These are phyloP conservation scores for Oplegnathus fasciatus DNA, from an alignment of 2,113 vertebrate genomes.

Conservation along the genomic window DNA sequence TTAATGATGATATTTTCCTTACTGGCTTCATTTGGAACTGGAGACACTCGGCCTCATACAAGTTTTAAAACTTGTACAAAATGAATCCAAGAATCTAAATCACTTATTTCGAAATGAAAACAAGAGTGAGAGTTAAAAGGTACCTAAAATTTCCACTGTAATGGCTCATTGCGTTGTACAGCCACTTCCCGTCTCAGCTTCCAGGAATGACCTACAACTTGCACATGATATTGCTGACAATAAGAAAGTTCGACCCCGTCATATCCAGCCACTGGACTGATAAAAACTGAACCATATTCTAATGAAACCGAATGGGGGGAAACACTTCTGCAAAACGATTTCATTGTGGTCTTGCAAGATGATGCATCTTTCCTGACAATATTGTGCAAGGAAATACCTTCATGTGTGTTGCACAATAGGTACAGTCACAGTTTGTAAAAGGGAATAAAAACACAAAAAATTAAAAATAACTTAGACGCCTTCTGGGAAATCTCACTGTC, in stretches of 20 bases:
- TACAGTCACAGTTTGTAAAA: conserved; percentile 30
- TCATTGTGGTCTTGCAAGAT: conserved; percentile 35
- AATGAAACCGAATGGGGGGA: conserved; percentile 37
- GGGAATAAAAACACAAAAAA: conserved; percentile 26
- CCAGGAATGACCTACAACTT: conserved; percentile 35
- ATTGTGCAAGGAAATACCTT: conserved; percentile 54
- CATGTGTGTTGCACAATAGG: conserved; percentile 50
- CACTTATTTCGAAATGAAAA: background rate
- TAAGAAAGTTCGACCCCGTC: background rate
- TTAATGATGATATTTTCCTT: background rate
- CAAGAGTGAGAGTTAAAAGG: background rate
- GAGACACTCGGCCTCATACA: background rate
- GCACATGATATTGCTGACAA: conserved; percentile 29
- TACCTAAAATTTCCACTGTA: background rate
- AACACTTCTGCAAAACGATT: conserved; percentile 65
- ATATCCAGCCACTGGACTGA: background rate
- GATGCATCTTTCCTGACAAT: conserved; percentile 46
- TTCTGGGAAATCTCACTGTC: conserved; percentile 44
- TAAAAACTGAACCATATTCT: conserved; percentile 12
- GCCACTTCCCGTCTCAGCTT: conserved; percentile 20
- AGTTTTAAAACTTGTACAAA: background rate
- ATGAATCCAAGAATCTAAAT: background rate
- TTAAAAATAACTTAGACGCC: conserved; percentile 23
- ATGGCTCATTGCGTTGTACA: background rate
- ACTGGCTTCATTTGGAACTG: background rate